A percentile compares a stretch with the other conserved stretches of the same genome.
Conservation (phyloP, 2,888 invertebrate genomes). For the Eurytoma adleriae region DNA sequence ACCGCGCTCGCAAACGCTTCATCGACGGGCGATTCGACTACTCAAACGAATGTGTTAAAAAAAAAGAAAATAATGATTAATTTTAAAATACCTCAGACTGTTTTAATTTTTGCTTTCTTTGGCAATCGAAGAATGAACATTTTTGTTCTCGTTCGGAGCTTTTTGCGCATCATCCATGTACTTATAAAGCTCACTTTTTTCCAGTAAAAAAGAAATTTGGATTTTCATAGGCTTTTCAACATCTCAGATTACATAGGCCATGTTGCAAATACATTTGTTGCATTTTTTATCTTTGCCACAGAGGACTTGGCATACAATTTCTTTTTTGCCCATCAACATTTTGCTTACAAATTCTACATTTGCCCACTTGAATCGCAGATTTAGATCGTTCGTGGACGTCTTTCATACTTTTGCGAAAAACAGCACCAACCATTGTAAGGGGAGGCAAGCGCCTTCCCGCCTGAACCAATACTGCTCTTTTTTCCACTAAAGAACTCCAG, state of each 20-base stretch:
- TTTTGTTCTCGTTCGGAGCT: neutral
- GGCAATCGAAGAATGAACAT: neutral
- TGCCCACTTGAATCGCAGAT: no score
- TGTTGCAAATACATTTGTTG: no score
- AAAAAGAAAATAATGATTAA: neutral
- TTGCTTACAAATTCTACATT: no score
- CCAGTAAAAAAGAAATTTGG: neutral
- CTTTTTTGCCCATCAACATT: neutral
- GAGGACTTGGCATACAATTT: neutral
- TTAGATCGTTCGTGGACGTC: no score
- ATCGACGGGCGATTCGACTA: neutral
- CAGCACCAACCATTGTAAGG: no score
- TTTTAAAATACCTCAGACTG: neutral
- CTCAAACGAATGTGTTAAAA: neutral
- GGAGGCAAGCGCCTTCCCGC: no score
- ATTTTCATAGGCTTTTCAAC: neutral
- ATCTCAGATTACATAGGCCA: neutral
- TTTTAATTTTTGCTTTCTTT: constrained; percentile 6
- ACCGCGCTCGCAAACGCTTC: constrained; percentile 59
- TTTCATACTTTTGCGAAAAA: no score
- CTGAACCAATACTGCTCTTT: no score
- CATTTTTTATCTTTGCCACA: neutral
- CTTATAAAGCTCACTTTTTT: neutral
- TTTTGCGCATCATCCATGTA: neutral
- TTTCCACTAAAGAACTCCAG: no score